Percentiles rank a stretch among this genome's conserved stretches.
Conservation (phyloP, 2,113 vertebrate species). For the Hyla sarda region DNA sequence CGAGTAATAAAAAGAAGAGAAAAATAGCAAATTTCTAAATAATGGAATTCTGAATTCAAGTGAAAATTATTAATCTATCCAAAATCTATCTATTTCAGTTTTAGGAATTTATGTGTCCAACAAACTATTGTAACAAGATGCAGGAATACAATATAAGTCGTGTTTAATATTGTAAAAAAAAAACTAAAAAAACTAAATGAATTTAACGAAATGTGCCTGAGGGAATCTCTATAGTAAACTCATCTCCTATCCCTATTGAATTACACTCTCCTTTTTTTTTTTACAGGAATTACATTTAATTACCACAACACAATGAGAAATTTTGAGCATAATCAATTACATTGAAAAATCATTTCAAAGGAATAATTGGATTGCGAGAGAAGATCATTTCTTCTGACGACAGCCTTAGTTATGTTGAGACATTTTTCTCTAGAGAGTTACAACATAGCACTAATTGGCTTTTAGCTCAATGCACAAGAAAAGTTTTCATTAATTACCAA, state of each 20-base stretch:
- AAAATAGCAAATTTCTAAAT: background rate
- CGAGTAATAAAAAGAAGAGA: background rate
- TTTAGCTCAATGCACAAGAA: slow-evolving; percentile 53
- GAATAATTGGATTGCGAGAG: slow-evolving; percentile 27
- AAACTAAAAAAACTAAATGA: background rate
- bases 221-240: slow-evolving; percentile 11
- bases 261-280: background rate
- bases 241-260: background rate
- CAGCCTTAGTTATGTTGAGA: slow-evolving; percentile 39
- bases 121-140: background rate
- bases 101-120: background rate
- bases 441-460: slow-evolving; percentile 53
- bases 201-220: slow-evolving; percentile 6
- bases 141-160: background rate
- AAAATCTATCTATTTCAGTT: background rate
- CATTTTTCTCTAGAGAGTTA: slow-evolving; percentile 51
- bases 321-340: slow-evolving; percentile 47
- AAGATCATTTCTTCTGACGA: slow-evolving; percentile 55
- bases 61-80: background rate
- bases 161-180: background rate
- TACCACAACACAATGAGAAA: slow-evolving; percentile 31
- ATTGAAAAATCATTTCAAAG: slow-evolving; percentile 60
- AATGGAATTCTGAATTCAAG: background rate
- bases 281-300: slow-evolving; percentile 58
- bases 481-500: slow-evolving; percentile 59